These are phyloP conservation scores for Meles meles DNA, from an alignment of 2,113 vertebrate genomes.

Conservation along the genomic window DNA sequence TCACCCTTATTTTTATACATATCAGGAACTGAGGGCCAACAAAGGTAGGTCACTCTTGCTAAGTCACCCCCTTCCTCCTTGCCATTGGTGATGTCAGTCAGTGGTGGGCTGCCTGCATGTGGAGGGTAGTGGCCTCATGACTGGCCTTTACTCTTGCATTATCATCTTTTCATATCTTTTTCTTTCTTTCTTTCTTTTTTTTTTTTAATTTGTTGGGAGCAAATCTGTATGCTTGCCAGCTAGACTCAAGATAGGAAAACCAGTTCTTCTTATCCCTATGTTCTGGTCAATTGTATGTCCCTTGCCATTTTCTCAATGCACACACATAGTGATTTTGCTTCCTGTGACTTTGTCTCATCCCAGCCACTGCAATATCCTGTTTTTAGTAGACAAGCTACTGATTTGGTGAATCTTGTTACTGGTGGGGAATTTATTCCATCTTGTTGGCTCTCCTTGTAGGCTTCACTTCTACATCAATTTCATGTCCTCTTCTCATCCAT, in stretches of 20 bases:
- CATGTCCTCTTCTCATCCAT: neutral
- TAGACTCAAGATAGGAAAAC: neutral
- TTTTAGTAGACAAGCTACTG: neutral
- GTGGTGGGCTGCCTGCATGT: accelerated
- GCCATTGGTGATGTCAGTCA: neutral
- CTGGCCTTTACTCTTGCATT: neutral
- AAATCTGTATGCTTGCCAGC: neutral
- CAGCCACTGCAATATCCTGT: neutral
- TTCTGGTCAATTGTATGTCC: neutral
- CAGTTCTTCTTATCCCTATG: neutral
- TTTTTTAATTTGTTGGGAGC: neutral
- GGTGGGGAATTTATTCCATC: neutral
- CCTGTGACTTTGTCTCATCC: neutral
- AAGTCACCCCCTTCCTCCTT: neutral
- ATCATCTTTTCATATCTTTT: neutral
- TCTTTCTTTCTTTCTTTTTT: no score
- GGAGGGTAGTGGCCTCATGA: neutral
- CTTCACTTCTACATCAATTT: neutral
- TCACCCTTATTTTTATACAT: neutral
- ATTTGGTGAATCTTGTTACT: neutral
- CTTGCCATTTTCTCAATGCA: neutral
- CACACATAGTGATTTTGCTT: neutral
- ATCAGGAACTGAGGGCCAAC: neutral
- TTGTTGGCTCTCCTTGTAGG: neutral
- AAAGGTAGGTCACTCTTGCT: neutral